Conservation (phyloP, 2,797 vertebrate genomes). For the Urophycis tenuis region DNA sequence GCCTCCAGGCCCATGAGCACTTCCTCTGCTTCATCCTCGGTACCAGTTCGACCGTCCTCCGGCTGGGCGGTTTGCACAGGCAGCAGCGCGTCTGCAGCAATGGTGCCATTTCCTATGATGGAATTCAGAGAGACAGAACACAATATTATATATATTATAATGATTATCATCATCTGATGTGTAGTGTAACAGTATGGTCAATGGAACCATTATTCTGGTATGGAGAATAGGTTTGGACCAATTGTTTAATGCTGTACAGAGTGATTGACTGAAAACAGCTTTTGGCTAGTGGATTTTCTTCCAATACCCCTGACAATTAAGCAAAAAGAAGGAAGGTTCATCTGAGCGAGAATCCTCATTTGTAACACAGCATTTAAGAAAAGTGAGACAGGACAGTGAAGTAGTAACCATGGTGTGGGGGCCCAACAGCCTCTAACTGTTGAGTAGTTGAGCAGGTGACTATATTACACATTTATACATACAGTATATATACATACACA, state of each 20-base stretch:
- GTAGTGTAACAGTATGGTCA: neutral
- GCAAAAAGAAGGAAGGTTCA: slow-evolving; percentile 1
- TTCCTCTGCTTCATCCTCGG: slow-evolving; percentile 38
- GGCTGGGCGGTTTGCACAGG: slow-evolving; percentile 61
- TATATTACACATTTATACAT: neutral
- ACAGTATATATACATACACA: neutral
- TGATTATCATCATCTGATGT: neutral
- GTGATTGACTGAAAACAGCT: neutral
- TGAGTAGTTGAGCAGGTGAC: too few relatives aligned
- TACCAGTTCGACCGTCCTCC: slow-evolving; percentile 44
- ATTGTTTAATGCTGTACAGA: neutral
- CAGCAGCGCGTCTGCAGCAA: slow-evolving; percentile 64
- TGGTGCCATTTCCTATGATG: slow-evolving; percentile 56
- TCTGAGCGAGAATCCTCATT: neutral
- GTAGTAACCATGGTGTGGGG: too few relatives aligned
- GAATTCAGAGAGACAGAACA: slow-evolving; percentile 30
- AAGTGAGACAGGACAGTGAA: too few relatives aligned
- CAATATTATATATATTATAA: neutral
- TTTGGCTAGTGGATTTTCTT: neutral
- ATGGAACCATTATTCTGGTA: neutral
- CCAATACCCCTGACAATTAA: neutral
- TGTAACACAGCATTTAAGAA: too few relatives aligned
- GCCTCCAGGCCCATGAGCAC: slow-evolving; percentile 54
- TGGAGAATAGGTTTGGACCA: too few relatives aligned
- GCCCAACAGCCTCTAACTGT: too few relatives aligned